Evolutionary conservation across 2,797 vertebrate species (phyloP).

Genomic region (Halcyon badia): DNA sequence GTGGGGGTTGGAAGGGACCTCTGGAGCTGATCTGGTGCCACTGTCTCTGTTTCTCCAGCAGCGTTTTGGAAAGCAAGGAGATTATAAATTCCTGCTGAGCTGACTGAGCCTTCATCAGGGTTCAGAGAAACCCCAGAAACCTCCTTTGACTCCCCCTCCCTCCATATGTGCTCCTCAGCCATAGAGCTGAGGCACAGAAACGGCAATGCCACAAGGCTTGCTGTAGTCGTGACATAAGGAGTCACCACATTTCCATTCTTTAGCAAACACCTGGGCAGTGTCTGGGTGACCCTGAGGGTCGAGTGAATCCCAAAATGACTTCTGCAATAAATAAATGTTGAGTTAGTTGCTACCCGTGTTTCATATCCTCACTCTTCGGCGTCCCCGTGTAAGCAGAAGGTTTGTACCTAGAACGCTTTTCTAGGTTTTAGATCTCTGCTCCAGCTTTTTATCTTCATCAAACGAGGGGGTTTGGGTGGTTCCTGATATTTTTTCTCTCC

Average conservation of each 20-base stretch:
- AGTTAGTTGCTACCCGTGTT: not conserved
- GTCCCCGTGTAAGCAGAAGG: not conserved
- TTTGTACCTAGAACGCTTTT: not conserved
- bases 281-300: not conserved
- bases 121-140: not conserved
- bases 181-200: not conserved
- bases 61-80: not conserved
- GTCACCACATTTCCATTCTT: not conserved
- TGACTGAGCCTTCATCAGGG: not conserved
- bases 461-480: not conserved
- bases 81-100: not conserved
- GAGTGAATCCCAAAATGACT: not conserved
- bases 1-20: not conserved
- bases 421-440: not conserved
- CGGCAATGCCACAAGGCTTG: not conserved
- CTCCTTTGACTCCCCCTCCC: not conserved
- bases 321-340: not conserved
- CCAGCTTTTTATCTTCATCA: slow-evolving; percentile 7
- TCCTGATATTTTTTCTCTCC: slow-evolving; percentile 12
- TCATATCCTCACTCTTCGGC: not conserved
- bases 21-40: not conserved
- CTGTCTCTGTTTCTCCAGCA: not conserved
- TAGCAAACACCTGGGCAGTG: not conserved
- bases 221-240: not conserved
- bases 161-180: not conserved